phyloP scores from a whole-genome alignment of 2,888 invertebrate genomes.

The Andrena haemorrhoa region DNA sequence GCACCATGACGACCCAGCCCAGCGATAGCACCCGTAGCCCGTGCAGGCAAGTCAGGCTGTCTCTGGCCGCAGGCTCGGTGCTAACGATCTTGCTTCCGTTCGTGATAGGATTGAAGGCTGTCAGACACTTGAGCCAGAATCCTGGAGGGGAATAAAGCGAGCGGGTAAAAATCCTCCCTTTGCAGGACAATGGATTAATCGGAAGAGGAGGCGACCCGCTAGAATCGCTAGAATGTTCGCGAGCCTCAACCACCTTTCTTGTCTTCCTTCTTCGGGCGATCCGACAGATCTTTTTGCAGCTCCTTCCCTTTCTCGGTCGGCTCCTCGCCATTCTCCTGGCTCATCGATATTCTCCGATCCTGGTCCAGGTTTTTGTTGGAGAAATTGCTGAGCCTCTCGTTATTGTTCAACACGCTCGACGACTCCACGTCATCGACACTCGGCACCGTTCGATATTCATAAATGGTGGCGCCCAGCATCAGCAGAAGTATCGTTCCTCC shows the following conservation, averaged over 20 bases:
- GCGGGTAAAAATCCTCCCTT: background rate
- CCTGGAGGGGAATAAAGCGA: slow-evolving; percentile 82
- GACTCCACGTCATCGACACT: slow-evolving; percentile 85
- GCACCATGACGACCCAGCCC: slow-evolving; percentile 94
- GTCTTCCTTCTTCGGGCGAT: slow-evolving; percentile 33
- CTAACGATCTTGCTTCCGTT: slow-evolving; percentile 92
- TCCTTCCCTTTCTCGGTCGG: slow-evolving; percentile 79
- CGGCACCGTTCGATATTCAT: slow-evolving; percentile 88
- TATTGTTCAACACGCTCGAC: slow-evolving; percentile 83
- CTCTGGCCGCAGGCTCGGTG: slow-evolving; percentile 90
- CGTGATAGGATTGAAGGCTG: slow-evolving; percentile 91
- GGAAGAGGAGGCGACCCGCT: background rate
- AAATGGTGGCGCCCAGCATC: slow-evolving; percentile 88
- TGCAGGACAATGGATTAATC: background rate
- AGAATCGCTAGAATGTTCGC: background rate
- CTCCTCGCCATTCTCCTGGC: slow-evolving; percentile 84
- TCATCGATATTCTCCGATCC: slow-evolving; percentile 79
- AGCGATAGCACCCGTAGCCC: slow-evolving; percentile 92
- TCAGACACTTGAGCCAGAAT: slow-evolving; percentile 87
- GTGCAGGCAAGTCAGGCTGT: slow-evolving; percentile 91
- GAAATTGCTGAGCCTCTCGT: slow-evolving; percentile 85
- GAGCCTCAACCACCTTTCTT: slow-evolving; percentile 38
- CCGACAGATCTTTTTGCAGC: slow-evolving; percentile 60
- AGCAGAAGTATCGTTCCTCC: slow-evolving; percentile 85
- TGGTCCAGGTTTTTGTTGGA: slow-evolving; percentile 83